Base-by-base conservation (phyloP, 2,797 vertebrate genomes). In the Pseudochromis fuscus region DNA sequence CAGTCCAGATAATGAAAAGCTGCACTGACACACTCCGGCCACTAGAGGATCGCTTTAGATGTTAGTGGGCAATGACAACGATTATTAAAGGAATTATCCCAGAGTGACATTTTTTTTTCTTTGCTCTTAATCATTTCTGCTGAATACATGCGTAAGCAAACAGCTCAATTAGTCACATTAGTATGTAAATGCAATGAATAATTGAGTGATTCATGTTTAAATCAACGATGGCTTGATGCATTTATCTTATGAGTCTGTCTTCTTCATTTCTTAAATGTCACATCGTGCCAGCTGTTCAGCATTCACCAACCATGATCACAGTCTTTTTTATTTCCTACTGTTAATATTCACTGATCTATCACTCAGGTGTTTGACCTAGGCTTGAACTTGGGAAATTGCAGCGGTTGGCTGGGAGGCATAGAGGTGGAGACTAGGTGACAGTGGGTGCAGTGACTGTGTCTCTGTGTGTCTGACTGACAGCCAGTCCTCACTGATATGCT, bases 1-100 rank as follows among this genome's bases (percentile, higher is more conserved):
- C 88, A 72, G 91, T 88, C 85, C 87, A 79, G 77, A 82, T 91
- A 91, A 91, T 89, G 84, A 81, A 89, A 80, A 66, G 82, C 79
- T 91, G 94, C 90, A 90, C 77, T 95, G 75, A 75, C 93, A 35
- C 82, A 33, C 77, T 85, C 62, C 78, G 85, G 79, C 93, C 95
- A 77, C 94, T 94, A 95, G 95, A 93, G 93, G 95, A 91, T 91
- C 83, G 86, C 83, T 76, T 67, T 51, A 61, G 75, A 84, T 70
- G 83, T 82, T 72, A 80, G 75, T 79, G 71, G 68, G 79, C 78
- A 87, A 78, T 85, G 84, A 77, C 79, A 81, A 50, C 42, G 45
- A 74, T 81, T 85, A 90, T 85, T 87, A 86, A 75, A 90, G 82
- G 79, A 86, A 77, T 82, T 71, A 76, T 80, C 70, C 31, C 10